phyloP scores from a whole-genome alignment of 2,797 vertebrate species.

The Tachyglossus aculeatus region DNA sequence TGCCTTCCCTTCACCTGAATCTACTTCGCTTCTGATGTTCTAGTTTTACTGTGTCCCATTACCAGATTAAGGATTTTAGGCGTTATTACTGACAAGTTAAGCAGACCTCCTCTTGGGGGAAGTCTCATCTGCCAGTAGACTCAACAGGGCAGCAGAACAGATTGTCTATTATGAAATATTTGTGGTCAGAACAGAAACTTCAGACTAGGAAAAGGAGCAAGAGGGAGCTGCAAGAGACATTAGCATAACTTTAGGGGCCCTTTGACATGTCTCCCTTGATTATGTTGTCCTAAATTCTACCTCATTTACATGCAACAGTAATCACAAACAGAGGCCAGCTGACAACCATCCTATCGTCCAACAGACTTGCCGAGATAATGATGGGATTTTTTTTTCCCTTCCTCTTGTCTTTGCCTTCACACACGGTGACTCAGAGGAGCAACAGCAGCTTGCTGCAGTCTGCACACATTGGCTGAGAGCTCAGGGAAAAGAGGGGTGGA shows the following conservation, averaged over 20 bases:
- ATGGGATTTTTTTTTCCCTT: not conserved
- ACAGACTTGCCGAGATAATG: not conserved
- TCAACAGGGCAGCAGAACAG: not conserved
- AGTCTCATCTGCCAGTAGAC: too few relatives aligned
- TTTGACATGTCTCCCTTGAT: not conserved
- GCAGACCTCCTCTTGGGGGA: too few relatives aligned
- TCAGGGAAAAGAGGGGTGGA: too few relatives aligned
- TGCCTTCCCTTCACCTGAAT: not conserved
- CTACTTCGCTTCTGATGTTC: fast-evolving
- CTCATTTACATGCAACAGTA: conserved; percentile 46
- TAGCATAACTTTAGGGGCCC: not conserved
- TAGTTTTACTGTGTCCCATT: not conserved
- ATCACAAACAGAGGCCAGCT: conserved; percentile 11
- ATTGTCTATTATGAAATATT: not conserved
- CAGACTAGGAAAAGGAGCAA: not conserved
- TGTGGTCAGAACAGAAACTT: not conserved
- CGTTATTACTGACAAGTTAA: too few relatives aligned
- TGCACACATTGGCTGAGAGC: too few relatives aligned
- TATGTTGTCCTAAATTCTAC: not conserved
- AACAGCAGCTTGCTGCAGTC: not conserved
- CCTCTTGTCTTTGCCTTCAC: too few relatives aligned
- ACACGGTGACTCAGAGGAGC: too few relatives aligned
- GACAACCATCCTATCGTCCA: too few relatives aligned
- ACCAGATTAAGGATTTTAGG: not conserved
- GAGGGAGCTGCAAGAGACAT: fast-evolving